phyloP scores from a whole-genome alignment of 2,888 invertebrate genomes.

The Oligia latruncula region DNA sequence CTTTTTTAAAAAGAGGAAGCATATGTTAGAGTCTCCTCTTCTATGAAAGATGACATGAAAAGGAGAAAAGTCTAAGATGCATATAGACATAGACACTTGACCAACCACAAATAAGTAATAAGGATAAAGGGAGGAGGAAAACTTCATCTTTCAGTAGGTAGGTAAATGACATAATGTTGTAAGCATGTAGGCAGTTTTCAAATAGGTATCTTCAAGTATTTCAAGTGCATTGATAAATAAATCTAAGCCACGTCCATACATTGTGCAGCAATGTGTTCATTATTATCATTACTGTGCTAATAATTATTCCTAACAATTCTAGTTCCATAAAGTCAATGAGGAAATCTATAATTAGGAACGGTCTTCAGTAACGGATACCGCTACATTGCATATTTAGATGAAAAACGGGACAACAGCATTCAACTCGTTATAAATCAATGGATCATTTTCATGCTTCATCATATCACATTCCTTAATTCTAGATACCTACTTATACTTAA shows the following conservation, averaged over 20 bases:
- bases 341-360: not conserved
- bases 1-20: not conserved
- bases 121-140: not conserved
- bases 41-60: not conserved
- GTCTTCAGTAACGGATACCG: not conserved
- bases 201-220: conserved; percentile 12
- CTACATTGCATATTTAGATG: no score
- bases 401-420: not conserved
- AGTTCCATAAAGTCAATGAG: not conserved
- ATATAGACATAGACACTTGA: not conserved
- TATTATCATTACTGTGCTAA: not conserved
- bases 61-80: not conserved
- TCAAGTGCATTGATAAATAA: conserved; percentile 15
- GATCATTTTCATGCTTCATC: not conserved
- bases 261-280: conserved; percentile 4
- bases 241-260: not conserved
- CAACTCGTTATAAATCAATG: not conserved
- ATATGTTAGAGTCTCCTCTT: not conserved
- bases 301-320: not conserved
- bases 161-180: not conserved
- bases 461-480: not conserved
- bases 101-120: not conserved
- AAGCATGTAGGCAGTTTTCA: not conserved
- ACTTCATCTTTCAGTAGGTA: not conserved
- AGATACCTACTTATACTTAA: not conserved